Conservation (phyloP, 2,888 invertebrate species). For the Mactromeris polynyma region DNA sequence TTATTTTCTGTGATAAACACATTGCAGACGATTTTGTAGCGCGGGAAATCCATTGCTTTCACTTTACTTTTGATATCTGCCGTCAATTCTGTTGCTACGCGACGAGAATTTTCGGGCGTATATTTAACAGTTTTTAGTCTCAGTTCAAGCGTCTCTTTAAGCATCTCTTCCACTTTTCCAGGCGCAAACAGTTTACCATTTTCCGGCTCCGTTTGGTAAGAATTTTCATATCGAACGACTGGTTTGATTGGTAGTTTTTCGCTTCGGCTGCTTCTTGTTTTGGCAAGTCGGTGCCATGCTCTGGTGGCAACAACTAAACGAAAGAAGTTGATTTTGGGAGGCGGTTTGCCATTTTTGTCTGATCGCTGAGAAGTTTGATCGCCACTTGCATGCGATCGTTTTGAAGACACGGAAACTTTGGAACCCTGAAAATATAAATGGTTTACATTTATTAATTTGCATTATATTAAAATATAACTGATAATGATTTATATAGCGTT, state of each 20-base stretch:
- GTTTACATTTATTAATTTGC: too few relatives aligned
- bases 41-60: slow-evolving; percentile 77
- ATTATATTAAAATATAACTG: background rate
- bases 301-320: slow-evolving; percentile 77
- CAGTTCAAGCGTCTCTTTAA: slow-evolving; percentile 74
- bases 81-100: slow-evolving; percentile 76
- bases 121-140: slow-evolving; percentile 76
- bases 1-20: slow-evolving; percentile 81
- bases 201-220: slow-evolving; percentile 80
- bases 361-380: slow-evolving; percentile 62
- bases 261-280: slow-evolving; percentile 59
- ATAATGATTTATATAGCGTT: background rate
- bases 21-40: slow-evolving; percentile 82
- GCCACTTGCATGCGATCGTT: slow-evolving; percentile 50
- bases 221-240: slow-evolving; percentile 77
- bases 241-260: slow-evolving; percentile 52
- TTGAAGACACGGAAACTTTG: slow-evolving; percentile 51
- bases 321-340: slow-evolving; percentile 76
- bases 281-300: slow-evolving; percentile 79
- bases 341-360: slow-evolving; percentile 48
- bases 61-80: slow-evolving; percentile 77
- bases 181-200: slow-evolving; percentile 72
- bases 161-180: slow-evolving; percentile 71
- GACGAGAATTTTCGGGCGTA: slow-evolving; percentile 71
- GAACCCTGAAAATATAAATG: slow-evolving; percentile 51